Percentiles rank a stretch among this genome's conserved stretches.
These are phyloP conservation scores for Diploscapter pachys DNA, from an alignment of 1,140 invertebrate genomes.

Conservation along the genomic window DNA sequence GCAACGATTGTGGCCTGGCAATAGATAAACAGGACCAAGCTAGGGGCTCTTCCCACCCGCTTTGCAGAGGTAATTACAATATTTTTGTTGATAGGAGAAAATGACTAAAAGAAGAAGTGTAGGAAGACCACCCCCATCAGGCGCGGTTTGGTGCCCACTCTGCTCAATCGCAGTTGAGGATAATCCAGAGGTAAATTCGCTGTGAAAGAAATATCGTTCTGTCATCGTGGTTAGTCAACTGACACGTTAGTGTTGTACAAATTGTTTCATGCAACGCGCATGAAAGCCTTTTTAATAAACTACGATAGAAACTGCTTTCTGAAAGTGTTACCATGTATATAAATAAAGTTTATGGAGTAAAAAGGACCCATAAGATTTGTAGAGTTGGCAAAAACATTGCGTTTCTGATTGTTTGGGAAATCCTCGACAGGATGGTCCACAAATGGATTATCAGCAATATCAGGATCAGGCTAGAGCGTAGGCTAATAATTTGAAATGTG, in stretches of 20 bases:
- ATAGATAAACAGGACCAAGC: constrained; percentile 16
- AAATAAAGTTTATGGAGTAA: no score
- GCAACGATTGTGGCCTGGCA: constrained; percentile 16
- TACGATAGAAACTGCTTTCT: no score
- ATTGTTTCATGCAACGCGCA: no score
- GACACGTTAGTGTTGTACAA: no score
- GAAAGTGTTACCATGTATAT: no score
- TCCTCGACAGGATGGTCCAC: constrained; percentile 11
- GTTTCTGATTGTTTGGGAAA: constrained; percentile 10
- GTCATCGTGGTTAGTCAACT: no score
- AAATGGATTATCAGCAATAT: not conserved
- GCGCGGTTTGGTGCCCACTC: constrained; percentile 17
- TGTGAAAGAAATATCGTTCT: no score
- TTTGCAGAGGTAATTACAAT: not conserved
- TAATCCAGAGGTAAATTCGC: not conserved
- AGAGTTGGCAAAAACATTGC: constrained; percentile 14
- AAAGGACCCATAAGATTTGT: not conserved
- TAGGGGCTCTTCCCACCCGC: constrained; percentile 8
- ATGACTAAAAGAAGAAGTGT: no score
- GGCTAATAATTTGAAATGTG: no score
- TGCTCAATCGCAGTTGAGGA: constrained; percentile 18
- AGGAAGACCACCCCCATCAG: constrained; percentile 11
- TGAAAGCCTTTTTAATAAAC: no score
- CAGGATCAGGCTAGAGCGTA: no score
- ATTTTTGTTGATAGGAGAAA: no score